Evolutionary conservation across 1,140 invertebrate species (phyloP), one percentile per base, ranked within the genome.

Genomic region (Zaprionus vittiger): DNA sequence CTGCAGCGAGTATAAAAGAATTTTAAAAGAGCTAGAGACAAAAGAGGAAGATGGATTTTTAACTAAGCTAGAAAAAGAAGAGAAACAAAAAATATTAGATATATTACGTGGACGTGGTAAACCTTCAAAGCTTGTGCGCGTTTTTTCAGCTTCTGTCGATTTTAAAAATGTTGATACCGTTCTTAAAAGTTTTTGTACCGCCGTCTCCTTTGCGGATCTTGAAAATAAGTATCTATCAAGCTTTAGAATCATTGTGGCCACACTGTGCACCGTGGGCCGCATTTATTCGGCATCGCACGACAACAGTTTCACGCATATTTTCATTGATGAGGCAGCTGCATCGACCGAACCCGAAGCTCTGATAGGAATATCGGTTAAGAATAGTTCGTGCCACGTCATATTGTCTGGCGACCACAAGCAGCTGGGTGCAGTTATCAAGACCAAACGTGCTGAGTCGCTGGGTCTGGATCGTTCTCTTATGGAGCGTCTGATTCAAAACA

Each of bases 261-360:
- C 77, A 26, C 63, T 86, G 41, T 70, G 70, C 63, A 82, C 76
- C 5, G 80, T 78, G 2, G 97, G 97, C 11, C 69, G 28, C 2
- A 37, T 59, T 83, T 83, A 17, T 60, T 44, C 11, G 2, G 12
- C 14, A 7, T 5, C 4, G 37, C 22, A 1, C 1, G 37, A 38
- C 20, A 14, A 87, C 95, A 95, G 7, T 4, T 49, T 49, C 47
- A 20, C 17, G 9, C 96, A 97, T 90, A 93, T 97, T 49, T 97
- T 98, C 89, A 95, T 98, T 80, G 97, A 98, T 93, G 97, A 98
- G 94, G 96, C 96, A 52, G 97, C 96, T n/a, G 97, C 98, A 85
- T 95, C 95, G 1, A 95, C 94, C 5, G 97, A 98, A 93, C 95
- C 97, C 6, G 96, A 97, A 77, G 93, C 94, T n/a, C 82, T 97